Evolutionary conservation across 2,797 vertebrate genomes (phyloP).

Genomic region (Malurus splendens): DNA sequence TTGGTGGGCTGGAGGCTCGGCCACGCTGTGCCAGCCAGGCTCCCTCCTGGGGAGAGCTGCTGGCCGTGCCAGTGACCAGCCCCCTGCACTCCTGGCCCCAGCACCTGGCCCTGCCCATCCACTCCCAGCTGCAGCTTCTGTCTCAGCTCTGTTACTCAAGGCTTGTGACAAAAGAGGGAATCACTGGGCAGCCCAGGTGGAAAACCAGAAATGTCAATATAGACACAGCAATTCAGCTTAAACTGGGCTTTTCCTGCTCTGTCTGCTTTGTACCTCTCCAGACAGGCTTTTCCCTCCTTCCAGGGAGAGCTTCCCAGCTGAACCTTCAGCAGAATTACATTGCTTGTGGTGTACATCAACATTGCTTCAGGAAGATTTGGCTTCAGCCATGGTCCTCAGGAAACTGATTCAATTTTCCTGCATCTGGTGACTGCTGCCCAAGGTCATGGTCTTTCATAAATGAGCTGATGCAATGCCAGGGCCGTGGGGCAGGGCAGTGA

Average conservation of each 20-base stretch:
- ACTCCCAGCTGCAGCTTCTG: neutral
- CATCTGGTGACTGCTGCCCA: neutral
- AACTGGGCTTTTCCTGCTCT: neutral
- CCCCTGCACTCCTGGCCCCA: neutral
- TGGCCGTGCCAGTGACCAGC: accelerated
- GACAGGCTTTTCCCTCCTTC: neutral
- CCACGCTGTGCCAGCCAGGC: neutral
- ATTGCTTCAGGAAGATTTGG: neutral
- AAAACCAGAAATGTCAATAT: neutral
- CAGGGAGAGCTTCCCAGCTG: neutral
- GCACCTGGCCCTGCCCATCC: accelerated
- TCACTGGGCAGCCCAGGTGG: neutral
- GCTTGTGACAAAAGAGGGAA: neutral
- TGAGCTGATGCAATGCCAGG: neutral
- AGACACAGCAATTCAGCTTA: neutral
- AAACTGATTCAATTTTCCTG: neutral
- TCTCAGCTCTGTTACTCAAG: neutral
- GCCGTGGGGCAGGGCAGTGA: neutral
- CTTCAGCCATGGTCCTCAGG: neutral
- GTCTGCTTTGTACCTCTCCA: neutral
- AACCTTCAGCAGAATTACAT: neutral
- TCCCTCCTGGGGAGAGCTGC: neutral
- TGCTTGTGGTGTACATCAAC: neutral
- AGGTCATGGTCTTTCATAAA: neutral
- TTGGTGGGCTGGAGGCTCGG: neutral